These are phyloP conservation scores for Spilogale gracilis DNA, from an alignment of 2,113 vertebrate species.

Conservation along the genomic window DNA sequence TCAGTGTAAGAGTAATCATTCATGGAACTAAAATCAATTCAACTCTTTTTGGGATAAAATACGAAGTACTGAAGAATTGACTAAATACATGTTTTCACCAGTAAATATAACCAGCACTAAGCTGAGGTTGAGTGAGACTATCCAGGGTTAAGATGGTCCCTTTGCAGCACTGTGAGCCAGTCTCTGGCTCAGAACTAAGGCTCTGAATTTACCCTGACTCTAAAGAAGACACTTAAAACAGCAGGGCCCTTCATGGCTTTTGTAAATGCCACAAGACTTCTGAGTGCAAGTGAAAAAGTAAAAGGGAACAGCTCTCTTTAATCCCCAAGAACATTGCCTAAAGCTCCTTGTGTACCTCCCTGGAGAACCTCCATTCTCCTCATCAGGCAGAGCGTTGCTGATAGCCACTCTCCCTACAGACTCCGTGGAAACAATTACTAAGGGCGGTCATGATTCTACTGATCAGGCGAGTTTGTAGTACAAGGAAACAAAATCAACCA, in stretches of 20 bases:
- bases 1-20: neutral
- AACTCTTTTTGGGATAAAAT: neutral
- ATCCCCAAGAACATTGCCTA: neutral
- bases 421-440: slow-evolving; percentile 41
- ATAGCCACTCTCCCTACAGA: neutral
- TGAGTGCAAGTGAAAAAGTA: neutral
- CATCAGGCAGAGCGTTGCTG: slow-evolving; percentile 24
- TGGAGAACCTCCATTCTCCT: neutral
- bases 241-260: neutral
- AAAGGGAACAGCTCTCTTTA: slow-evolving; percentile 25
- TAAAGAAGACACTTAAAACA: neutral
- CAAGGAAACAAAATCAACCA: slow-evolving; percentile 62
- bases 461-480: slow-evolving; percentile 34
- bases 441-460: neutral
- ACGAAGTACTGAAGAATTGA: neutral
- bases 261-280: slow-evolving; percentile 35
- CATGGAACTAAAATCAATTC: neutral
- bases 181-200: neutral
- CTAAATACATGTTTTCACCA: neutral
- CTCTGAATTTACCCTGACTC: slow-evolving; percentile 10
- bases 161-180: neutral
- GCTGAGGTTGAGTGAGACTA: neutral
- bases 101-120: neutral
- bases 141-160: neutral
- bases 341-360: neutral